A percentile compares a stretch with the other conserved stretches of the same genome.
Evolutionary conservation across 1,140 invertebrate genomes (phyloP).

Genomic region (Sipha flava): DNA sequence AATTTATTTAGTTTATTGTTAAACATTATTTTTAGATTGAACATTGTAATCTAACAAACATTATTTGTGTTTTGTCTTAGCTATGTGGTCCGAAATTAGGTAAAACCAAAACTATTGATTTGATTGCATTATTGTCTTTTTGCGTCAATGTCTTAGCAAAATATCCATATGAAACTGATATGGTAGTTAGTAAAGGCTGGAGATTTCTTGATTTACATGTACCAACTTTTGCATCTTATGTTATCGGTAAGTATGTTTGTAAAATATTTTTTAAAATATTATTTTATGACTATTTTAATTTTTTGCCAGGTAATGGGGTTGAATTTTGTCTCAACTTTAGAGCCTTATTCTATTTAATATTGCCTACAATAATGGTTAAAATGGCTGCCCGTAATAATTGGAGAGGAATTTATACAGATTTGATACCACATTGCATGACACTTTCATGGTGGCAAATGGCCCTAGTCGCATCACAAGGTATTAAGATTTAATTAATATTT

Average conservation of each 20-base stretch:
- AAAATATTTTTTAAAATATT: neutral
- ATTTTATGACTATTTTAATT: neutral
- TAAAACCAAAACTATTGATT: constrained; percentile 47
- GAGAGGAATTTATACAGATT: constrained; percentile 64
- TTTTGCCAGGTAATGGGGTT: constrained; percentile 54
- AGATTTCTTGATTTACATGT: constrained; percentile 64
- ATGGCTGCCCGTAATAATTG: constrained; percentile 65
- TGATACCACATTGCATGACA: constrained; percentile 76
- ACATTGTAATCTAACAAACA: too few species aligned
- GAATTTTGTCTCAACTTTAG: constrained; percentile 77
- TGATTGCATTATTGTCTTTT: constrained; percentile 65
- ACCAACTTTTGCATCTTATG: constrained; percentile 69
- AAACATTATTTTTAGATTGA: too few species aligned
- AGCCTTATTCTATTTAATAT: constrained; percentile 64
- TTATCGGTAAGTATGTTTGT: constrained; percentile 37
- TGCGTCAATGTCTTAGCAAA: constrained; percentile 70
- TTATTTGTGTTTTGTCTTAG: neutral
- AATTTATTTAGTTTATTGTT: neutral
- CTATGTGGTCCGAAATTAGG: constrained; percentile 14
- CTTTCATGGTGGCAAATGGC: constrained; percentile 79
- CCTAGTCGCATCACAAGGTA: constrained; percentile 63
- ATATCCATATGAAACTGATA: constrained; percentile 73
- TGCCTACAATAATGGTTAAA: constrained; percentile 60
- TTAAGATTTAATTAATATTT: too few species aligned
- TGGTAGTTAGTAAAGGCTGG: constrained; percentile 69